Conservation (phyloP, 23 tunicate genomes). For the Trididemnum nubilum region DNA sequence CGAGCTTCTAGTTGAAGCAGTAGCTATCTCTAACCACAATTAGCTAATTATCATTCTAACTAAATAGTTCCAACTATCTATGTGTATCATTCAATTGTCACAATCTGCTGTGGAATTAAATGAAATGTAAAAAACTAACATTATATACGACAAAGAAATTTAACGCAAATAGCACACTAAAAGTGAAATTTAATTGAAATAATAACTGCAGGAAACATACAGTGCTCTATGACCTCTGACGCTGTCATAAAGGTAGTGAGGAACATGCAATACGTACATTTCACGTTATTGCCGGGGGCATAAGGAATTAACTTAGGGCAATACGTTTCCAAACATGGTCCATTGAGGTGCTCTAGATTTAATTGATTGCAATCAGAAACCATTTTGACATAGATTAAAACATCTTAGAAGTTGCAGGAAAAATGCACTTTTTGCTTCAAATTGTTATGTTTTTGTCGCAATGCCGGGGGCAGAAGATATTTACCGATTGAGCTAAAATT, state of each 20-base stretch:
- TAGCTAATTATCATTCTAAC: background rate
- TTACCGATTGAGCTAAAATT: background rate
- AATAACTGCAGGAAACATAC: background rate
- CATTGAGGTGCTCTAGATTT: background rate
- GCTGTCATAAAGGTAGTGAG: background rate
- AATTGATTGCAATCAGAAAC: background rate
- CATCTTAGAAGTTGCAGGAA: conserved; percentile 1
- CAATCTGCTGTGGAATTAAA: background rate
- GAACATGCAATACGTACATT: background rate
- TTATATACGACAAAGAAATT: background rate
- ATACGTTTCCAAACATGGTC: background rate
- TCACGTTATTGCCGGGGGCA: conserved; percentile 1
- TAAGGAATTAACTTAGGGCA: background rate
- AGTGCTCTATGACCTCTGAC: background rate
- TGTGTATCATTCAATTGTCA: background rate
- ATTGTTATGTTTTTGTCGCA: background rate
- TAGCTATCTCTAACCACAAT: background rate
- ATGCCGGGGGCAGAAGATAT: conserved; percentile 1
- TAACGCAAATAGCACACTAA: background rate
- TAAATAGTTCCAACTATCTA: background rate
- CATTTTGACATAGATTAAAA: background rate
- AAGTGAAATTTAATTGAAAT: background rate
- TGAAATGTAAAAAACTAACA: background rate
- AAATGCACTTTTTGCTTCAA: background rate
- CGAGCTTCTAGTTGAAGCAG: background rate